Base-by-base conservation (phyloP, 2,888 invertebrate species). In the Oxystoma pomonae region DNA sequence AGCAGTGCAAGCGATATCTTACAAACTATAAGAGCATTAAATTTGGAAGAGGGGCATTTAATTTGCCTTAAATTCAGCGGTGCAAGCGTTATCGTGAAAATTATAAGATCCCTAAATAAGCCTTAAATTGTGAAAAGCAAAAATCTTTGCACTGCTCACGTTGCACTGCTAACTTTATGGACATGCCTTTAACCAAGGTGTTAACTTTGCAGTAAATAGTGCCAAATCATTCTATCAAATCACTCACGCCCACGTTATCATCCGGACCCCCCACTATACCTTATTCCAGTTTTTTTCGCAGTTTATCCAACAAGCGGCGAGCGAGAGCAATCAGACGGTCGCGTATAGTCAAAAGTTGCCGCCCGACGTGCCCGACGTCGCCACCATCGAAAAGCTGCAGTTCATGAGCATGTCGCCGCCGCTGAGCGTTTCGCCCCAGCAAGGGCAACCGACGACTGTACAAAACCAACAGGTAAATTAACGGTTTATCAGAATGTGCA, bases 311-410 rank as follows among this genome's bases (percentile, higher is more conserved):
- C 3, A 35, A 35, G 35, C 35, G 58, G 72, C 72, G 19, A 72
- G 70, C 64, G 73, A 72, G 59, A 19, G 69, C 70, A 12, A 73
- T 70, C 66, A 67, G 65, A 73, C 67, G 65, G 75, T 71, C 65
- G 70, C 72, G 66, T 75, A 72, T 64, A 70, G 72, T 58, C 75
- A 78, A 60, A 69, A 70, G 64, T 69, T 80, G 70, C 79, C 79
- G 12, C 74, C 75, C n/a, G 72, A 80, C 66, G 79, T 80, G 55
- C 76, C 77, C n/a, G 79, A 83, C 68, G 83, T 83, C 50, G 81
- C 81, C 65, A 81, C 82, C 57, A 81, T 83, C 60, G 83, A 83
- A 63, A 82, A 83, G 68, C 79, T 83, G 78, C 82, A 83, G 66
- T 80, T 81, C 64, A 77, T 79, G 73, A 77, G 67, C 53, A 53